Base-by-base conservation (phyloP, 2,797 vertebrate species). In the Melanotaenia maccullochi region DNA sequence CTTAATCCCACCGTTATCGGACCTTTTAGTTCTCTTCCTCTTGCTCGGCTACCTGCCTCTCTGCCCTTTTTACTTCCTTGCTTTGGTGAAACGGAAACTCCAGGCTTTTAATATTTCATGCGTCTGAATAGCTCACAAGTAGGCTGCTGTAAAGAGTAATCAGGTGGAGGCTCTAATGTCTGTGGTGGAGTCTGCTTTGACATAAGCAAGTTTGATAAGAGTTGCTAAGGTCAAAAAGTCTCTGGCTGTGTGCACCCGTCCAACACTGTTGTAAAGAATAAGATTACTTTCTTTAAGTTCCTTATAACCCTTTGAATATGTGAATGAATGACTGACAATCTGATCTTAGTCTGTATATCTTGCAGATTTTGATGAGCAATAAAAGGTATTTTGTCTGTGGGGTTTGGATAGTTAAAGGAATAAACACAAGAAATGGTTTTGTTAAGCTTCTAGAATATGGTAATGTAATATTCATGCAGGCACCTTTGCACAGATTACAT, bases 91-190 rank as follows among this genome's bases (percentile, higher is more conserved):
- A 95, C 86, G 86, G 92, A 95, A 95, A 92, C 93, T 92, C 86
- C 84, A 83, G 78, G 65, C 73, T 57, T 86, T 95, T 61, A 95
- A 95, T 95, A 95, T 93, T 95, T 93, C 30, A 95, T 94, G 93
- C 72, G 86, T 91, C 90, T 89, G 92, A 95, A 95, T 94, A 73
- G 94, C 86, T 93, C 94, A 93, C 94, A 94, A 94, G 93, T 87
- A 92, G 89, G 89, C 87, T 90, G 76, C 89, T 94, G 90, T 94
- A 91, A 93, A 93, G 91, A 87, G 84, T 87, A 85, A 87, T 85
- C 80, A 87, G 80, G 74, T 78, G 84, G 85, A 78, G 85, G 82
- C 76, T 93, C 90, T 60, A 65, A 42, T 94, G 84, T 81, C 89
- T 65, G 65, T 20, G 47, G 62, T 79, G 79, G 78, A 88, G 60